Evolutionary conservation across 2,797 vertebrate genomes (phyloP), one percentile per base, ranked within the genome.

Genomic region (Enteromius mattozi): DNA sequence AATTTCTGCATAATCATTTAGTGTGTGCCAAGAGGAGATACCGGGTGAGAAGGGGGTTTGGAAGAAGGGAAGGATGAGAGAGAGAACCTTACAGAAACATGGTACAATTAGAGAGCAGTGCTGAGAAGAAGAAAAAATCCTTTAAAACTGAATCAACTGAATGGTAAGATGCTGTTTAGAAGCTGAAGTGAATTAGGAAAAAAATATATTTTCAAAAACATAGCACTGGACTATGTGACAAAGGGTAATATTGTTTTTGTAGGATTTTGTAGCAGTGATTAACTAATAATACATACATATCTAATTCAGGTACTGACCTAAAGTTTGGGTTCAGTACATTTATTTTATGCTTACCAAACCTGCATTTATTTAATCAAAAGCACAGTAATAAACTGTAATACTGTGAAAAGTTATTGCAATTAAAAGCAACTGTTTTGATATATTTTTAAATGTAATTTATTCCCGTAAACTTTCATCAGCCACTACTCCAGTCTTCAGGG

Each of bases 1-100:
- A 88, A 91, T 89, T 83, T 85, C 87, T 92, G 88, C 85, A 89
- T 89, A 91, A 94, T 92, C 90, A 92, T 89, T 87, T 89, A 88
- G 83, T 13, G 86, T 84, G 66, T 72, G 87, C 80, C 78, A 85
- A 51, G 77, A 49, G 37, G 63, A 51, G 51, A 51, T 54, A 66
- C 42, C 27, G 8, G 17, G 42, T 27, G 16, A 65, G 76, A 86
- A 74, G 71, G 78, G 66, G 59, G 66, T 68, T 40, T 63, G 81
- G 65, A 78, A 70, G 51, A 69, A 82, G 78, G 71, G 80, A 69
- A 33, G 47, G 45, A 40, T 6, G 2, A 40, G 1, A 47, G 30
- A 33, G 9, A 82, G 16, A 49, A 3, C 35, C 40, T 78, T 35
- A 47, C 10, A 75, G 35, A 78, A n/a, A 77, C 17, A 27, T 8